Base-by-base conservation (phyloP, 2,113 vertebrate species). In the Ptilorrhoa leucosticta region DNA sequence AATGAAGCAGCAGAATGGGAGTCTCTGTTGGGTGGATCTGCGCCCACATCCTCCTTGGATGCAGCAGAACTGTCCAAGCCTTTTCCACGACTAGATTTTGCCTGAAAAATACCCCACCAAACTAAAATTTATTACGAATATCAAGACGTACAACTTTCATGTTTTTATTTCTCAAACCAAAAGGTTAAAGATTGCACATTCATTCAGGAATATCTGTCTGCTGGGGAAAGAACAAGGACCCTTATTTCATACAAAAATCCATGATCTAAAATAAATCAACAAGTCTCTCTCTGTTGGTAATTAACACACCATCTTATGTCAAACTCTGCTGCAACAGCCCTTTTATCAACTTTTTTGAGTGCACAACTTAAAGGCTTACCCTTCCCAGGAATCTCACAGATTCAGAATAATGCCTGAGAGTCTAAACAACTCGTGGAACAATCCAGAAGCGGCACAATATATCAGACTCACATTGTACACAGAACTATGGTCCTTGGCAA, bases 21-120 rank as follows among this genome's bases (percentile, higher is more conserved):
- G 50, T 77, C 69, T 60, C 91, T 97, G 44, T 54, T 69, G 56
- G 60, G 72, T 53, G 83, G 58, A 93, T 70, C 56, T 58, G 93
- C 85, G 57, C 89, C 96, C 93, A 48, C 70, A 88, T 93, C 93
- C 73, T 98, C 95, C 56, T 90, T 95, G 76, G 92, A 96, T 37
- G 48, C 82, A 50, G 85, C 94, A 90, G 94, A 97, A 88, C 97
- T 96, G 47, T 96, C 87, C 7, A 94, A 95, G 31, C 82, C 95
- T 95, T 96, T 97, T 28, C 89, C 96, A 82, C 54, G 75, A 64
- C 95, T 64, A 93, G 95, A 88, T 40, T 93, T 97, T 15, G 83
- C 94, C 99, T 99, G 92, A n/a, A 70, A 87, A 94, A 92, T 39
- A 89, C 2, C 2, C 13, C 79, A 89, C 2, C 64, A 73, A 95